Evolutionary conservation across 2,888 invertebrate species (phyloP).

Genomic region (Neoitamus cyanurus): DNA sequence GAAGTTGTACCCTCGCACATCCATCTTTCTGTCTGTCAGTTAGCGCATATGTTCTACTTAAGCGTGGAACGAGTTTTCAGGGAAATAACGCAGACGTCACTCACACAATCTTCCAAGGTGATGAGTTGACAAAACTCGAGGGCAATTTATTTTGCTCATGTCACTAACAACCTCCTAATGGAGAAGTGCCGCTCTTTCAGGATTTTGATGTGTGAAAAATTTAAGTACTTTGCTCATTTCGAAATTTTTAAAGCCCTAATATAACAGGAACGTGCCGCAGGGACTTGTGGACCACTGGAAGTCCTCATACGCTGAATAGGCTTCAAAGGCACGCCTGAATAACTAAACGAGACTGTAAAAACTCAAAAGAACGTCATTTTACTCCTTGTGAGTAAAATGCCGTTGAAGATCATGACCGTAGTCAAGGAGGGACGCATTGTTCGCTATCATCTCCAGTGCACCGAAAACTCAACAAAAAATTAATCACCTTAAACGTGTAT

Average conservation of each 20-base stretch:
- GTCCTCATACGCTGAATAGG: background rate
- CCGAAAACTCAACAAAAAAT: background rate
- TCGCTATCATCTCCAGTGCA: background rate
- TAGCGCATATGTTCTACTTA: conserved; percentile 26
- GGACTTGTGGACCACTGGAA: background rate
- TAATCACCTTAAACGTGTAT: too few species aligned
- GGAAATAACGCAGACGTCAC: conserved; percentile 39
- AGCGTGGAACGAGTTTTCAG: conserved; percentile 21
- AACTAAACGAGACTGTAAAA: background rate
- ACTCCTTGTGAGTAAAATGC: background rate
- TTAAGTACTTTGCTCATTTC: conserved; percentile 2
- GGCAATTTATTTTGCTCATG: conserved; percentile 40
- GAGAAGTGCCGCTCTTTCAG: conserved; percentile 30
- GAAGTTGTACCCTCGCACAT: conserved; percentile 19
- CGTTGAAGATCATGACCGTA: background rate
- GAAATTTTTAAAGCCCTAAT: background rate
- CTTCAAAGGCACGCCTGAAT: background rate
- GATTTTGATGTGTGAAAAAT: conserved; percentile 18
- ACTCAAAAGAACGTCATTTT: background rate
- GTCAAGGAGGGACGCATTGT: background rate
- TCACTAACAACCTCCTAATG: conserved; percentile 40
- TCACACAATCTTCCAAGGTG: conserved; percentile 43
- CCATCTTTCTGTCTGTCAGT: conserved; percentile 35
- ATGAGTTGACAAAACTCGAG: conserved; percentile 39
- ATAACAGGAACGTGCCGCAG: background rate